Conservation (phyloP, 2,113 vertebrate genomes). For the Cinclus cinclus region DNA sequence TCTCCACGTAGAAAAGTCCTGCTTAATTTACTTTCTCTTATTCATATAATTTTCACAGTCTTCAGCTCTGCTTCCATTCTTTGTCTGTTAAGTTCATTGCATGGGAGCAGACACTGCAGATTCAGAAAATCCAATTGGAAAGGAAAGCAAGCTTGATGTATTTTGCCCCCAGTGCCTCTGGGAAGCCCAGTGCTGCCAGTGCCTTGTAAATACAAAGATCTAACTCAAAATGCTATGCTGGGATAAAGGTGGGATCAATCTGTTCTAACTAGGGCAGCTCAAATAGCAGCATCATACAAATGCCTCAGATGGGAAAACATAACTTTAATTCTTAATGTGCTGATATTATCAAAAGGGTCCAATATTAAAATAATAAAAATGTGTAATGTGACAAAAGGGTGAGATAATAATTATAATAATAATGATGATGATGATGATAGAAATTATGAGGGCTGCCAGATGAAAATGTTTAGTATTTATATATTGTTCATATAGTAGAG, state of each 20-base stretch:
- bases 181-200: neutral
- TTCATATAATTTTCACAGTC: neutral
- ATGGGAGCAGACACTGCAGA: neutral
- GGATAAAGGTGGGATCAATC: neutral
- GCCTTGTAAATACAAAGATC: neutral
- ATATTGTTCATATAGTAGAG: neutral
- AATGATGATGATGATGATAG: neutral
- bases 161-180: neutral
- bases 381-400: neutral
- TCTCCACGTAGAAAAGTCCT: neutral
- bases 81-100: neutral
- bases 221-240: neutral
- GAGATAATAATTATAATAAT: neutral
- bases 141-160: neutral
- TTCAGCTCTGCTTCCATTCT: neutral
- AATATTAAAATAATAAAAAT: neutral
- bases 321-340: neutral
- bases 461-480: neutral
- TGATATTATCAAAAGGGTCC: neutral
- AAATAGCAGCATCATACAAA: neutral
- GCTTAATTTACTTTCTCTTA: conserved; percentile 1
- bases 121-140: neutral
- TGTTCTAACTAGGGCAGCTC: neutral
- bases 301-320: neutral
- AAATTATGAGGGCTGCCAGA: neutral